Evolutionary conservation across 2,113 vertebrate genomes (phyloP).

Genomic region (Campylomormyrus numenius): DNA sequence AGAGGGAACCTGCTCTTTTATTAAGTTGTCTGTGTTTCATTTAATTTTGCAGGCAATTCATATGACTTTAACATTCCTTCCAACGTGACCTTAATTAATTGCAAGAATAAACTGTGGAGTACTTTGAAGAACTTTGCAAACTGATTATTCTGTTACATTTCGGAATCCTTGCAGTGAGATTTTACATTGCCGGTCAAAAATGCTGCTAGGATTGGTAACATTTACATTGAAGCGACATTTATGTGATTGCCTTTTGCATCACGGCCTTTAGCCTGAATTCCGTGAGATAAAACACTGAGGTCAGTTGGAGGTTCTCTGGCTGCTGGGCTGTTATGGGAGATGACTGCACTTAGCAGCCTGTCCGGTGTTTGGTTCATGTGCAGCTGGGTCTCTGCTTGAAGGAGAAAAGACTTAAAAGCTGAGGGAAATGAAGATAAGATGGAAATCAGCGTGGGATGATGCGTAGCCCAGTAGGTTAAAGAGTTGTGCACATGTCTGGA

Average conservation of each 20-base stretch:
- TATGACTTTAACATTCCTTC: not conserved
- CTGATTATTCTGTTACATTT: not conserved
- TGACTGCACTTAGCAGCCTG: not conserved
- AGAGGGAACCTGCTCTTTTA: not conserved
- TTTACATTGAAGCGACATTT: not conserved
- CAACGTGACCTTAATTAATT: not conserved
- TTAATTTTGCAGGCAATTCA: conserved; percentile 6
- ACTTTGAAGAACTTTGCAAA: not conserved
- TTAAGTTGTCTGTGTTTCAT: not conserved
- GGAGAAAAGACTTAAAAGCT: not conserved
- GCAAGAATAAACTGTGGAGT: not conserved
- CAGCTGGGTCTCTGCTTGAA: not conserved
- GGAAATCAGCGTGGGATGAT: not conserved
- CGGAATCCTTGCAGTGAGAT: not conserved
- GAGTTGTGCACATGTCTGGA: not conserved
- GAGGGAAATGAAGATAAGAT: not conserved
- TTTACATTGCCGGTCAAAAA: not conserved
- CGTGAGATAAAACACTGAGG: not conserved
- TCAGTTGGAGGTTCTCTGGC: not conserved
- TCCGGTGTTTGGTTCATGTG: not conserved
- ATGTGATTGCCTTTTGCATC: not conserved
- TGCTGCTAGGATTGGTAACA: not conserved
- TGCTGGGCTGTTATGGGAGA: not conserved
- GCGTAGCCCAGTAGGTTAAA: not conserved
- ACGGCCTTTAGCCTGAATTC: not conserved